Evolutionary conservation across 2,113 vertebrate species (phyloP), one percentile per base, ranked within the genome.

Genomic region (Pangasianodon gigas): DNA sequence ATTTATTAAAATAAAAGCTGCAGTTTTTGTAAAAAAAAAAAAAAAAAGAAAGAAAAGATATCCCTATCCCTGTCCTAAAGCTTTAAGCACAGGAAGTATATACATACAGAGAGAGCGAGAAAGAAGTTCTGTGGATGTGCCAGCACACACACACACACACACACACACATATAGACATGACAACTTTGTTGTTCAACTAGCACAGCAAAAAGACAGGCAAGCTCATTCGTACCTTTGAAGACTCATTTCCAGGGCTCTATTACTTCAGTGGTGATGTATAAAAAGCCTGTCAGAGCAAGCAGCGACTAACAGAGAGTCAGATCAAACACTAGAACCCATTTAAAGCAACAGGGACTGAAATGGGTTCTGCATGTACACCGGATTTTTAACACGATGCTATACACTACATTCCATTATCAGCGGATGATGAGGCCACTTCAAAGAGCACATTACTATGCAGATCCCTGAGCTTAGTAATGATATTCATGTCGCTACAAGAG

Each of bases 311-410:
- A 46, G 14, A 62, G 52, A 54, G 24, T 75, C 89, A 88, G 82
- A 91, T 90, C 81, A 87, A 87, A 91, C 41, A 80, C 41, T 46
- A 87, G 65, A 89, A 51, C 56, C 21, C 51, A 81, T 91, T 91
- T 90, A 80, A 89, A 85, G 90, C 88, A 85, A 56, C 85, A 85
- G 56, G 85, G 29, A 29, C 85, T 24, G 51, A 74, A 67, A 62
- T 58, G 32, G 51, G 84, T 24, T 51, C 29, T 32, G 65, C 26
- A 85, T 71, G 46, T 44, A 65, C 44, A 37, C 18, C 60, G 11
- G 46, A 19, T 29, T 62, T 69, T 88, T 51, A 56, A 82, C 71
- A 88, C 32, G 6, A 37, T 10, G 0, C 79, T 56, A 83, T 82
- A 65, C 46, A 29, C 10, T 46, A 26, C 79, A n/a, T 79, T 87